phyloP scores from a whole-genome alignment of 1,140 invertebrate species.

The Epicauta chinensis region DNA sequence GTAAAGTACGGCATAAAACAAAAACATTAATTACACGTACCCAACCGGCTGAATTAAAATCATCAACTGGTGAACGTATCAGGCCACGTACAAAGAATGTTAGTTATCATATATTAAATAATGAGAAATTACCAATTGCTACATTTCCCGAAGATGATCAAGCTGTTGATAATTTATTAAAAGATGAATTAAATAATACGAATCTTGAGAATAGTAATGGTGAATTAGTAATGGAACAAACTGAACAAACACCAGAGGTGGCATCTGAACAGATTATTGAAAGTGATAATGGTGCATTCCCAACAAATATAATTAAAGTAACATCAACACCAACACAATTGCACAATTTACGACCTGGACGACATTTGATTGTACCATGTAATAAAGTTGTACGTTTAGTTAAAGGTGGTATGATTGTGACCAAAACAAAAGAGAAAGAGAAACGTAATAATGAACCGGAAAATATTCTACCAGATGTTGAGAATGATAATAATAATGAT shows the following conservation, averaged over 20 bases:
- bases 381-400: constrained; percentile 35
- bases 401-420: constrained; percentile 39
- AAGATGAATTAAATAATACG: constrained; percentile 28
- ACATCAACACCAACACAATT: constrained; percentile 18
- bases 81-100: constrained; percentile 58
- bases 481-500: constrained; percentile 7
- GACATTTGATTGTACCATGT: constrained; percentile 39
- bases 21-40: constrained; percentile 53
- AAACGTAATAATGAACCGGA: constrained; percentile 23
- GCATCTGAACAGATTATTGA: constrained; percentile 30
- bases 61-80: constrained; percentile 44
- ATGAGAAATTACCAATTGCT: constrained; percentile 38
- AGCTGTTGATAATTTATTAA: constrained; percentile 35
- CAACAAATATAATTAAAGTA: constrained; percentile 23
- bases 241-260: constrained; percentile 29
- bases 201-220: constrained; percentile 26
- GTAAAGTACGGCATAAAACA: constrained; percentile 50
- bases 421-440: constrained; percentile 35
- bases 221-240: constrained; percentile 20
- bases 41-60: constrained; percentile 46
- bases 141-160: constrained; percentile 38
- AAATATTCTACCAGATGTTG: constrained; percentile 19
- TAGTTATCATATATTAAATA: constrained; percentile 50
- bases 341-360: constrained; percentile 32
- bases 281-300: constrained; percentile 20